Evolutionary conservation across 2,888 invertebrate species (phyloP).

Genomic region (Reticulitermes lucifugus): DNA sequence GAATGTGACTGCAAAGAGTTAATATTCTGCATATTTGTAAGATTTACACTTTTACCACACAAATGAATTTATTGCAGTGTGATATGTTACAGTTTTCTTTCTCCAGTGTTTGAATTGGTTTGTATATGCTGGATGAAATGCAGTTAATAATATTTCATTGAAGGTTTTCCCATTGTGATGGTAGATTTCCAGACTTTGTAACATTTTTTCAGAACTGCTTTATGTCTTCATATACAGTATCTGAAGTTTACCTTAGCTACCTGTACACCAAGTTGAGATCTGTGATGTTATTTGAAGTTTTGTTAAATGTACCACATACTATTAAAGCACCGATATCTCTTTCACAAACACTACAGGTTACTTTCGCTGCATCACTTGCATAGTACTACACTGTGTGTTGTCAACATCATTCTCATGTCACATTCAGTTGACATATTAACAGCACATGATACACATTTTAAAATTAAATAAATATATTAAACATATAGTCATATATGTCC

Average conservation of each 20-base stretch:
- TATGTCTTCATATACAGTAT: neutral
- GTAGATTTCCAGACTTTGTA: neutral
- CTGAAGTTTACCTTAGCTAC: neutral
- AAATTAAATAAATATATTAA: too few relatives aligned
- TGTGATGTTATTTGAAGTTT: neutral
- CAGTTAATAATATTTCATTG: neutral
- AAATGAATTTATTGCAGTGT: too few relatives aligned
- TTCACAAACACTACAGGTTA: neutral
- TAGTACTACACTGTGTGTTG: too few relatives aligned
- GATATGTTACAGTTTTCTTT: too few relatives aligned
- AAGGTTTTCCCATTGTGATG: neutral
- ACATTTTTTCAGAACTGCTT: neutral
- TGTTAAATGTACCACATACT: conserved; percentile 11
- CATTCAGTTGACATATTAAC: too few relatives aligned
- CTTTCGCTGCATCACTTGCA: too few relatives aligned
- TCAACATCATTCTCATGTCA: too few relatives aligned
- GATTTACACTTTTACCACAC: too few relatives aligned
- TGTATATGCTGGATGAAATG: neutral
- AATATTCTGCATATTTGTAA: too few relatives aligned
- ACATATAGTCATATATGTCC: too few relatives aligned
- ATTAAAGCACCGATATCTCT: neutral
- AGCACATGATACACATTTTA: too few relatives aligned
- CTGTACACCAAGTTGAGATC: neutral
- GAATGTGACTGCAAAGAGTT: too few relatives aligned
- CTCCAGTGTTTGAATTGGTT: neutral